Evolutionary conservation across 2,888 invertebrate genomes (phyloP), one percentile per base, ranked within the genome.

Genomic region (Sepiola atlantica): DNA sequence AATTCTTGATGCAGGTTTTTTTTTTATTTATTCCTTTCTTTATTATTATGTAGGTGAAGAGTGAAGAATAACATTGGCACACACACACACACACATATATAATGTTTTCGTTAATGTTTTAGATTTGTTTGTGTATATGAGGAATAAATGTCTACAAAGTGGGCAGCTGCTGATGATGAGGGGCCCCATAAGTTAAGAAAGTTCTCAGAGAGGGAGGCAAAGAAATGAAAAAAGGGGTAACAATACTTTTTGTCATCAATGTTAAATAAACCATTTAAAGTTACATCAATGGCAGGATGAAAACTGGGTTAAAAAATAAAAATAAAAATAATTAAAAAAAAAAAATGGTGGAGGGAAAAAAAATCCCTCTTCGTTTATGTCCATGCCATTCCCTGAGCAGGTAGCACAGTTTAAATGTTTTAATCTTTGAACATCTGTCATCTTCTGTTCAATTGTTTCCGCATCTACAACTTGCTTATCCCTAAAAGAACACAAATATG

Each of bases 171-270:
- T n/a, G 77, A 77, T 77, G 77, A 77, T n/a, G 77, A n/a, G n/a
- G n/a, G 77, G n/a, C n/a, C n/a, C 16, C 77, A n/a, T 77, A 77
- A 77, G 77, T 77, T 77, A n/a, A n/a, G n/a, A n/a, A n/a, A n/a
- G n/a, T n/a, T n/a, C n/a, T n/a, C n/a, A n/a, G 77, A 77, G 77
- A n/a, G 77, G 77, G 77, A n/a, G 77, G 77, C 12, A 77, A 77
- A 77, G n/a, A 77, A 77, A 77, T 77, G 77, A 77, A 77, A 77
- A n/a, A n/a, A n/a, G n/a, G n/a, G 77, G 77, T n/a, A 77, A 77
- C 77, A 77, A 77, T 77, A n/a, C 28, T 77, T 77, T 77, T 77
- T 77, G 77, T 77, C 77, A 77, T n/a, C 77, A 77, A 77, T 77
- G 77, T 77, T 77, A 77, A 77, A n/a, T 77, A 77, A 77, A 12